Evolutionary conservation across 1,140 invertebrate species (phyloP), one percentile per base, ranked within the genome.

Genomic region (Campoletis sonorensis): DNA sequence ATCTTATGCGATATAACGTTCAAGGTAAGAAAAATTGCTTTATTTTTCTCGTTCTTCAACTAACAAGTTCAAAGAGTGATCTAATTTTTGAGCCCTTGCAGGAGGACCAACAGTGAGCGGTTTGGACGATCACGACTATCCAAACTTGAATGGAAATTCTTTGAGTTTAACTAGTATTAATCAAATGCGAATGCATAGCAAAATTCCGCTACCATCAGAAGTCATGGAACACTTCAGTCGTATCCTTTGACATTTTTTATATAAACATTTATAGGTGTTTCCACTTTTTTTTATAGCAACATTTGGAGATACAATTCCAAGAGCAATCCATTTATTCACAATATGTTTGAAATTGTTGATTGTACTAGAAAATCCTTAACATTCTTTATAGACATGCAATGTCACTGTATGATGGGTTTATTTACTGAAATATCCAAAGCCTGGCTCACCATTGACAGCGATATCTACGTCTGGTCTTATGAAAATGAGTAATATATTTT

Each of bases 381-480:
- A 26, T 84, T 30, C 58, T 75, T 51, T 81, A 81, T 87, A 97
- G 96, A 97, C 93, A 96, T 98, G 93, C 97, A 98, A 92, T 98
- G 96, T 85, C 97, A 98, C 88, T 98, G 97, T 89, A 95, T 97
- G 92, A 99, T 99, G 97, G 98, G 98, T 8, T 91, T 99, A 8
- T 99, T 99, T 93, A 96, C 98, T 79, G 98, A 98, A 90, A 98
- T 99, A 84, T 96, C 95, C 33, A 94, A 98, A 88, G 98, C 98
- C 0, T 99, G 98, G 98, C 91, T 99, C 23, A 97, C 98, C 30
- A 98, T 99, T 87, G 99, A 99, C 88, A 99, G 97, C 88, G 98
- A 99, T 93, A 97, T 99, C 85, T 99, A 99, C 93, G 94, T 99
- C 1, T 93, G 96, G 95, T 95, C 91, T 4, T 92, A 91, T 85